Conservation (phyloP, 2,888 invertebrate genomes). For the Chrysolina oricalcia region DNA sequence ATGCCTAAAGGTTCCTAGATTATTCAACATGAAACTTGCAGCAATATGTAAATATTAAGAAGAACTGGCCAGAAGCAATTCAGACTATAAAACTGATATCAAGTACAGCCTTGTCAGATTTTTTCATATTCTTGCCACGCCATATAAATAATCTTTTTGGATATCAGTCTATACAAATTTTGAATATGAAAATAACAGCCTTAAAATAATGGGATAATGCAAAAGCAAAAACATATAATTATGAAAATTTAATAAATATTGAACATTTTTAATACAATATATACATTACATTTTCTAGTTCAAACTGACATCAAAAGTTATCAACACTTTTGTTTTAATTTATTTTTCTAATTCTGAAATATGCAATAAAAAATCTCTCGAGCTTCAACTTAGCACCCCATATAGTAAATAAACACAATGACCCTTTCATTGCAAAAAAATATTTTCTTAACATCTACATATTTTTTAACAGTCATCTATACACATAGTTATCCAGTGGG, state of each 20-base stretch:
- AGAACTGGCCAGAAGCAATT: constrained; percentile 22
- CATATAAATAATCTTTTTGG: background rate
- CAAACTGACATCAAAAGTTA: constrained; percentile 18
- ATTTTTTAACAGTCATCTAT: constrained; percentile 49
- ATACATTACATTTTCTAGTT: constrained; percentile 30
- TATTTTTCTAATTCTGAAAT: constrained; percentile 3
- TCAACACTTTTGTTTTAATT: background rate
- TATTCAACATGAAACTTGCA: background rate
- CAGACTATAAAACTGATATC: constrained; percentile 7
- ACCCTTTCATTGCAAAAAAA: constrained; percentile 39
- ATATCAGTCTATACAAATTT: constrained; percentile 5
- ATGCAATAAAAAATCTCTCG: background rate
- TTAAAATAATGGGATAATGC: background rate
- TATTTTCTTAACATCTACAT: constrained; percentile 54
- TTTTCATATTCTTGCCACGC: background rate
- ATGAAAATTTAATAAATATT: constrained; percentile 37
- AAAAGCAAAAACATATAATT: constrained; percentile 32
- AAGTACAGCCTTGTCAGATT: background rate
- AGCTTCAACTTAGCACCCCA: constrained; percentile 43
- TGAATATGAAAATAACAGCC: background rate
- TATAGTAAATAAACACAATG: constrained; percentile 34
- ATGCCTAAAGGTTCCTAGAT: background rate
- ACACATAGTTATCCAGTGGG: constrained; percentile 51
- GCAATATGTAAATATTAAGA: constrained; percentile 37
- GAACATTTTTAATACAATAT: constrained; percentile 39